Evolutionary conservation across 2,797 vertebrate species (phyloP).

Genomic region (Miichthys miiuy): DNA sequence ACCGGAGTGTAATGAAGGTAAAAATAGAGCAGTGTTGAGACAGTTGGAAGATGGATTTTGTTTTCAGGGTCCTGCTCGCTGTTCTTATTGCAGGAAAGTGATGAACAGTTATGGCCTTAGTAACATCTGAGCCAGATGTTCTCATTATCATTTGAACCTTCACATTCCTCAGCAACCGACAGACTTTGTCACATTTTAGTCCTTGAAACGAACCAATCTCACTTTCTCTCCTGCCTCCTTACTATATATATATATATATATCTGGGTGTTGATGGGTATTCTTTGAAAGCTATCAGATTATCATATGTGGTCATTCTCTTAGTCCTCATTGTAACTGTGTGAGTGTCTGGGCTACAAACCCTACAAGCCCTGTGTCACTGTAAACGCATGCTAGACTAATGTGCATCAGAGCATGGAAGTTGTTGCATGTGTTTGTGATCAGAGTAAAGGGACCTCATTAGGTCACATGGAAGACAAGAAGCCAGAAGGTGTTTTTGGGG

Average conservation of each 20-base stretch:
- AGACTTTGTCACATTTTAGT: constrained; percentile 24
- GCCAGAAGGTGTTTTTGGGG: background rate
- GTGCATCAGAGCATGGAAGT: constrained; percentile 80
- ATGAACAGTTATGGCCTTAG: constrained; percentile 19
- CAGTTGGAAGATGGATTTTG: constrained; percentile 25
- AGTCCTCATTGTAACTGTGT: constrained; percentile 51
- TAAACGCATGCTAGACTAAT: constrained; percentile 75
- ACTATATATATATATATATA: constrained; percentile 2
- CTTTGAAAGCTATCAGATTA: constrained; percentile 78
- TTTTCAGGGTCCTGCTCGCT: constrained; percentile 29
- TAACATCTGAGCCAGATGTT: constrained; percentile 29
- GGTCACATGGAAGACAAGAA: background rate
- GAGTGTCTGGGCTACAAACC: constrained; percentile 47
- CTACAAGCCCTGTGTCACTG: constrained; percentile 29
- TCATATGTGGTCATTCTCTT: constrained; percentile 49
- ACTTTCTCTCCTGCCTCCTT: background rate
- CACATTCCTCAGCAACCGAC: background rate
- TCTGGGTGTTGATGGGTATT: constrained; percentile 38
- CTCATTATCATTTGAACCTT: constrained; percentile 48
- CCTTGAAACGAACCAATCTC: constrained; percentile 14
- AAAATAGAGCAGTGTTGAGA: constrained; percentile 33
- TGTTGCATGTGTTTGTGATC: constrained; percentile 70
- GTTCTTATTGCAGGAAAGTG: constrained; percentile 32
- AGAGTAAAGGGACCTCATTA: constrained; percentile 30
- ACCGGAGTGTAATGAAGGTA: constrained; percentile 14